Percentiles rank a stretch among this genome's conserved stretches.
These are phyloP conservation scores for Ostrea edulis DNA, from an alignment of 1,140 invertebrate species.

Conservation along the genomic window DNA sequence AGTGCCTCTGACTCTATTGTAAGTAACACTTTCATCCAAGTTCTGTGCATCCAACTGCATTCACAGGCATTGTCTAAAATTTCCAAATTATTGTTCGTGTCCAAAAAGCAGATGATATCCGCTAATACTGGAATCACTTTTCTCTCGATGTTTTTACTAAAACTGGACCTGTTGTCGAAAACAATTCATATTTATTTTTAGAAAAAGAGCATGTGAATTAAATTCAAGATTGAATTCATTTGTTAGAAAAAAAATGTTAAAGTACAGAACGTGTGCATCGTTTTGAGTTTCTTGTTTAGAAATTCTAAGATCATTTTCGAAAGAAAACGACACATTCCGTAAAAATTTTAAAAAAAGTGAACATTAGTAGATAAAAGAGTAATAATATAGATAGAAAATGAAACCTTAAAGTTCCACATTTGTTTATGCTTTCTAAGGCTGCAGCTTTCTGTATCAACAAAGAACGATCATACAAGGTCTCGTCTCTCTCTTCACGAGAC, in stretches of 20 bases:
- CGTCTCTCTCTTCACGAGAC: background rate
- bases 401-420: background rate
- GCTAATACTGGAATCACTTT: constrained; percentile 69
- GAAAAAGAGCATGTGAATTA: too few species aligned
- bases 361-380: too few species aligned
- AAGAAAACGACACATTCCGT: too few species aligned
- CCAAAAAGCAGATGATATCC: constrained; percentile 65
- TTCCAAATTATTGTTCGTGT: constrained; percentile 70
- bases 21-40: constrained; percentile 52
- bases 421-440: background rate
- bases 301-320: too few species aligned
- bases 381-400: background rate
- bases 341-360: too few species aligned
- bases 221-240: background rate
- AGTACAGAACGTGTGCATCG: background rate
- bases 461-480: background rate
- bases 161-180: background rate
- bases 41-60: constrained; percentile 44
- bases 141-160: constrained; percentile 48
- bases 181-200: background rate
- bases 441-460: background rate
- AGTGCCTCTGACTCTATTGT: background rate
- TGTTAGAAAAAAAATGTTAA: background rate
- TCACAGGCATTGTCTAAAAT: constrained; percentile 45
- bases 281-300: background rate